phyloP scores from a whole-genome alignment of 2,888 invertebrate species.

The Chaetogeoica ovagalla region DNA sequence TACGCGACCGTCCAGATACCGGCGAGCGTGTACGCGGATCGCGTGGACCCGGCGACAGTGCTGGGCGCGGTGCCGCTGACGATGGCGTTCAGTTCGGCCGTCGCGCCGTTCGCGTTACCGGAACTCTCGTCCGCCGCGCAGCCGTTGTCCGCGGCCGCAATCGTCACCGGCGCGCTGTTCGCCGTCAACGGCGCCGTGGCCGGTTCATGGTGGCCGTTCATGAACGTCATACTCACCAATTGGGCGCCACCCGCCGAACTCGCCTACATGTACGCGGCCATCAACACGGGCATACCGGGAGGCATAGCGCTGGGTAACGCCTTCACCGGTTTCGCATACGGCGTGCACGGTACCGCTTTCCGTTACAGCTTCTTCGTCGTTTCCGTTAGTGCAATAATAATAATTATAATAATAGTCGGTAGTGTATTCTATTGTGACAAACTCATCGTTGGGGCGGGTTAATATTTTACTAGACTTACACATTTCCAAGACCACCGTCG shows the following conservation, averaged over 20 bases:
- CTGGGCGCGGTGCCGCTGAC: not conserved
- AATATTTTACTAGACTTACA: too few relatives aligned
- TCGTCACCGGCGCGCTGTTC: not conserved
- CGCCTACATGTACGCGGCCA: conserved; percentile 23
- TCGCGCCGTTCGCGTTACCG: conserved; percentile 3
- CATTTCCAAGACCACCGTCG: too few relatives aligned
- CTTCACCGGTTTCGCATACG: conserved; percentile 2
- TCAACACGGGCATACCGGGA: conserved; percentile 5
- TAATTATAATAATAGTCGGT: too few relatives aligned
- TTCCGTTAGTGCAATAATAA: not conserved
- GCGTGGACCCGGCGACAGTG: not conserved
- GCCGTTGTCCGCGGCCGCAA: not conserved
- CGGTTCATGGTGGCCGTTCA: conserved; percentile 37
- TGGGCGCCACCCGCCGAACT: conserved; percentile 21
- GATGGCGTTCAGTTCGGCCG: not conserved
- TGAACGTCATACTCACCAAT: conserved; percentile 27
- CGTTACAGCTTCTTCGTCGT: conserved; percentile 25
- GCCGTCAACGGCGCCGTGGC: conserved; percentile 10
- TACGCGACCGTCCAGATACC: conserved; percentile 23
- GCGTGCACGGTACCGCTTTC: not conserved
- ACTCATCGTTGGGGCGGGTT: too few relatives aligned
- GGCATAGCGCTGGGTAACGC: conserved; percentile 15
- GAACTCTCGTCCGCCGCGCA: not conserved
- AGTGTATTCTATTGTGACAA: too few relatives aligned
- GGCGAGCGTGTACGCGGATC: not conserved